Base-by-base conservation (phyloP, 2,888 invertebrate species). In the Andrena camellia region DNA sequence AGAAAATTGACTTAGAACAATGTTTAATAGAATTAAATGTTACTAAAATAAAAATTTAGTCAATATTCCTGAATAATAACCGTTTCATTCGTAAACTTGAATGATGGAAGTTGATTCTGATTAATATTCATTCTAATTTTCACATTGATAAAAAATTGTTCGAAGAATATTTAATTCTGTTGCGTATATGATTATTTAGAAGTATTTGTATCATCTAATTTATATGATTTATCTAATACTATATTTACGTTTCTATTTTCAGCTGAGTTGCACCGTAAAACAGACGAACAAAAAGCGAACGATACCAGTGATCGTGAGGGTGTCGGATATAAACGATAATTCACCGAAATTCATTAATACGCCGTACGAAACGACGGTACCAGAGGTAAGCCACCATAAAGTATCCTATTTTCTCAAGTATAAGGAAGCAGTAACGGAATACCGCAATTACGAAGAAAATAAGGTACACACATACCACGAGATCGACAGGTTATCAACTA, bases 301-400 rank as follows among this genome's bases (percentile, higher is more conserved):
- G 84, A 97, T 98, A 94, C 98, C 98, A 76, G 97, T 98, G 89
- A 98, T 98, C 93, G 98, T 98, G 87, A 95, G 98, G 94, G 97
- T 98, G 90, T 97, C 97, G 52, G 98, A 98, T 94, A 96, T 98
- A 93, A 98, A 98, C 93, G 98, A 98, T 94, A 98, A 98, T 94
- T 96, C 97, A 71, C 98, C 98, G 35, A 95, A 96, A 91, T 98
- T 98, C 94, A 95, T 97, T 92, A 97, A 97, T 92, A 96, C 97
- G 80, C 97, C 98, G 64, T 98, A 98, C 93, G 97, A 97, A 94
- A 96, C 97, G 78, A 97, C 96, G 83, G 97, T 98, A 87, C 97
- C 98, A 42, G 98, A 98, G 97, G 98, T 98, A 95, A 96, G 95
- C 17, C 7, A 29, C 33, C 52, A 31, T 50, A 52, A 33, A 64